These are phyloP conservation scores for Chelon labrosus DNA, from an alignment of 2,797 vertebrate species.

Conservation along the genomic window DNA sequence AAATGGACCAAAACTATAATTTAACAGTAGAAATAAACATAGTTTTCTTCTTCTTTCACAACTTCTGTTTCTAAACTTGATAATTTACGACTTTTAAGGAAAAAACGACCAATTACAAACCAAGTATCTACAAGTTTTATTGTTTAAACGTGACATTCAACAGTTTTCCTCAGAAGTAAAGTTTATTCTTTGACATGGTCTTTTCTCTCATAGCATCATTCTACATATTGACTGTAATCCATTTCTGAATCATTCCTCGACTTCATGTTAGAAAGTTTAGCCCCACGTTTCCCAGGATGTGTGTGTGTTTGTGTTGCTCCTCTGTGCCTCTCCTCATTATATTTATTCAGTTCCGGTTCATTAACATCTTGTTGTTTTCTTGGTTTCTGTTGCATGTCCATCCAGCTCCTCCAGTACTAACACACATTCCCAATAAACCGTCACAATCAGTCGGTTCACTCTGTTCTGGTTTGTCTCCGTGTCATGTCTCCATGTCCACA, in stretches of 20 bases:
- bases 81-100: too few relatives aligned
- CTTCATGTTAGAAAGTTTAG: not conserved
- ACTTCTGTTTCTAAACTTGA: too few relatives aligned
- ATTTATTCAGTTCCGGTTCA: conserved; percentile 6
- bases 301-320: conserved; percentile 30
- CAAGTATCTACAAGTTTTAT: too few relatives aligned
- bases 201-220: not conserved
- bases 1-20: too few relatives aligned
- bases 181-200: too few relatives aligned
- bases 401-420: conserved; percentile 61
- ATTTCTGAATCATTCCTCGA: conserved; percentile 35
- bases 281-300: not conserved
- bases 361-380: conserved; percentile 29
- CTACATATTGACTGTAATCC: not conserved
- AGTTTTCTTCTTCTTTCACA: too few relatives aligned
- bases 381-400: conserved; percentile 72
- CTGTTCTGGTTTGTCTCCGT: conserved; percentile 62
- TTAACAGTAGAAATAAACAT: too few relatives aligned
- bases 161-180: too few relatives aligned
- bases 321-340: not conserved
- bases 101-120: too few relatives aligned
- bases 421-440: conserved; percentile 72
- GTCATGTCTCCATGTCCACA: conserved; percentile 9
- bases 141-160: too few relatives aligned
- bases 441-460: conserved; percentile 50